Conservation (phyloP, 1,140 invertebrate genomes). For the Tribolium madens region DNA sequence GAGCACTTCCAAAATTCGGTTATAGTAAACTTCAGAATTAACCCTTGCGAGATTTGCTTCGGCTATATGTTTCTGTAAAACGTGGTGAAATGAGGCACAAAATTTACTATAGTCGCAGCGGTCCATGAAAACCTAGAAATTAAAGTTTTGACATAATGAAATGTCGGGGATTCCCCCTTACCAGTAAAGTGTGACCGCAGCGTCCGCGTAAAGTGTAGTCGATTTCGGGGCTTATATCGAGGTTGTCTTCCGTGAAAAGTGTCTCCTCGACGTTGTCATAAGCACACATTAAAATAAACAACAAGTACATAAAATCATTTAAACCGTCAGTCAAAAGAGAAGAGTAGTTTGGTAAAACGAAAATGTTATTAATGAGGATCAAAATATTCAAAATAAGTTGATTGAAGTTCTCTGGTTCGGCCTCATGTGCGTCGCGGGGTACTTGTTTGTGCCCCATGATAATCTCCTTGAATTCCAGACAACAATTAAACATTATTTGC, state of each 20-base stretch:
- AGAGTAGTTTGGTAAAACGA: neutral
- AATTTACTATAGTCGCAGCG: conserved; percentile 2
- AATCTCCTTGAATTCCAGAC: conserved; percentile 21
- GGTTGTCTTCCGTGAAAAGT: conserved; percentile 6
- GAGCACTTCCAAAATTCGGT: conserved; percentile 34
- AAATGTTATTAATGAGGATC: conserved; percentile 23
- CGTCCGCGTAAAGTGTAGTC: neutral
- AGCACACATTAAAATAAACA: conserved; percentile 22
- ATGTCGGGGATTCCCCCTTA: too few species aligned
- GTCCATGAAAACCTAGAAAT: conserved; percentile 26
- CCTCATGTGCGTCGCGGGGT: conserved; percentile 13
- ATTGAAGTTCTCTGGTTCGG: conserved; percentile 23
- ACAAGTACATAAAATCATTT: conserved; percentile 27
- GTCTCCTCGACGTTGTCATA: conserved; percentile 21
- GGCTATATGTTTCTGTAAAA: conserved; percentile 23
- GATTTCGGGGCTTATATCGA: neutral
- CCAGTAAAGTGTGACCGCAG: conserved; percentile 20
- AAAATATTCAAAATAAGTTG: conserved; percentile 23
- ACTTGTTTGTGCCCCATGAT: conserved; percentile 20
- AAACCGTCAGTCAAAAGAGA: conserved; percentile 4
- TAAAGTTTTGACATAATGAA: neutral
- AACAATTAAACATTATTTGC: conserved; percentile 40
- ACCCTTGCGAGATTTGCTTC: neutral
- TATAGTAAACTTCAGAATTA: conserved; percentile 4
- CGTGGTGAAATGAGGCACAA: conserved; percentile 3